Conservation (phyloP, 1,140 invertebrate species). For the Periplaneta americana region DNA sequence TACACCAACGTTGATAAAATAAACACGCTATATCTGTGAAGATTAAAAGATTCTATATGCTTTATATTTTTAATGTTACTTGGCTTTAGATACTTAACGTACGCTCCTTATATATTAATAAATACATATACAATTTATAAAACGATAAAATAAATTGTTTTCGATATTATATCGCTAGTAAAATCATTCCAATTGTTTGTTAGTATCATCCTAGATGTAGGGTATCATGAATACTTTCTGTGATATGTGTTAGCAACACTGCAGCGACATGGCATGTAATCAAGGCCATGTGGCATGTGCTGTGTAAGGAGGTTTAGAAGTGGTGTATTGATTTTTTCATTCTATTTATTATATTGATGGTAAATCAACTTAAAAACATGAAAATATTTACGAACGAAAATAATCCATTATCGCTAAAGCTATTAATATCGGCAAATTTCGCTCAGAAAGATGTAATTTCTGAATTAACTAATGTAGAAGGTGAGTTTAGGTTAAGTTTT, state of each 20-base stretch:
- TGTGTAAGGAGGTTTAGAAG: neutral
- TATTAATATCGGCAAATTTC: constrained; percentile 20
- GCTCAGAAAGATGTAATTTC: constrained; percentile 14
- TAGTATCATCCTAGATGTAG: too few species aligned
- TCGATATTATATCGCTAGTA: too few species aligned
- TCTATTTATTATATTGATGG: neutral
- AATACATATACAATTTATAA: too few species aligned
- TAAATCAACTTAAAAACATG: constrained; percentile 8
- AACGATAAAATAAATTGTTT: too few species aligned
- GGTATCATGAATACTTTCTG: too few species aligned
- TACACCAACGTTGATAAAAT: too few species aligned
- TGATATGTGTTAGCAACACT: neutral
- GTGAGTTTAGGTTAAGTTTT: constrained; percentile 19
- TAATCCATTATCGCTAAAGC: constrained; percentile 22
- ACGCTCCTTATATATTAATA: too few species aligned
- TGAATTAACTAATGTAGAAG: constrained; percentile 15
- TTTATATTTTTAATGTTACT: too few species aligned
- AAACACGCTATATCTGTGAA: too few species aligned
- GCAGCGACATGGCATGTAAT: neutral
- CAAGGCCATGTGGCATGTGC: neutral
- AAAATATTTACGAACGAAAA: constrained; percentile 22
- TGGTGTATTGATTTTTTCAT: neutral
- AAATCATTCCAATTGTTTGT: too few species aligned
- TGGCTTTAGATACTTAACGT: too few species aligned
- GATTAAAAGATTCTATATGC: too few species aligned